Evolutionary conservation across 2,888 invertebrate genomes (phyloP).

Genomic region (Hirtodrosophila histrioides): DNA sequence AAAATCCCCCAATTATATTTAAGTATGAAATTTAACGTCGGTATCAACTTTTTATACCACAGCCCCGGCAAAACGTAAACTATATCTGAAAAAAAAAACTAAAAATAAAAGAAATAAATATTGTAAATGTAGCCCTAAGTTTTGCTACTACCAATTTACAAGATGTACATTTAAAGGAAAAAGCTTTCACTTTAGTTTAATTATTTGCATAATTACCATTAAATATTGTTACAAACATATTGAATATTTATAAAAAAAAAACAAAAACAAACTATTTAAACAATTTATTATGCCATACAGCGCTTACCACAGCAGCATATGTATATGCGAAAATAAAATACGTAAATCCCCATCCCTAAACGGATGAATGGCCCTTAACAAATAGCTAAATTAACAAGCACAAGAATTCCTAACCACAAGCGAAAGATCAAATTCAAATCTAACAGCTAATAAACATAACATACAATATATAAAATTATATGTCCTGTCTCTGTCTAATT

Average conservation of each 20-base stretch:
- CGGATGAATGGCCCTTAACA: slow-evolving; percentile 16
- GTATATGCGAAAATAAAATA: slow-evolving; percentile 56
- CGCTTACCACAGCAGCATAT: slow-evolving; percentile 54
- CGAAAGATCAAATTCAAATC: slow-evolving; percentile 34
- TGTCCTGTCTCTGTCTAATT: slow-evolving; percentile 77
- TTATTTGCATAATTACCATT: slow-evolving; percentile 73
- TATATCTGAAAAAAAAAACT: slow-evolving; percentile 22
- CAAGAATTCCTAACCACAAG: slow-evolving; percentile 27
- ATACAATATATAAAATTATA: slow-evolving; percentile 55
- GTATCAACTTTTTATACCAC: slow-evolving; percentile 70
- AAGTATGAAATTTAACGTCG: slow-evolving; percentile 51
- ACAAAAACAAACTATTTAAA: slow-evolving; percentile 53
- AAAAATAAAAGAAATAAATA: slow-evolving; percentile 30
- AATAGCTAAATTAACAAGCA: slow-evolving; percentile 50
- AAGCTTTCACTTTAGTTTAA: slow-evolving; percentile 79
- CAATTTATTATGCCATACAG: slow-evolving; percentile 68
- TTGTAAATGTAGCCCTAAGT: slow-evolving; percentile 74
- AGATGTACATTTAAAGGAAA: slow-evolving; percentile 74
- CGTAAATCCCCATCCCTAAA: slow-evolving; percentile 49
- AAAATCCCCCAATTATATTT: slow-evolving; percentile 49
- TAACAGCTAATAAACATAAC: slow-evolving; percentile 50
- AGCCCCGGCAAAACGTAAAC: slow-evolving; percentile 22
- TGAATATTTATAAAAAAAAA: slow-evolving; percentile 70
- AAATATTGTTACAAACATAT: slow-evolving; percentile 76
- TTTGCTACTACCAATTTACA: slow-evolving; percentile 80